A percentile compares a stretch with the other conserved stretches of the same genome.
These are phyloP conservation scores for Spongilla lacustris DNA, from an alignment of 37 sponge, comb jelly and placozoan genomes.

Conservation along the genomic window DNA sequence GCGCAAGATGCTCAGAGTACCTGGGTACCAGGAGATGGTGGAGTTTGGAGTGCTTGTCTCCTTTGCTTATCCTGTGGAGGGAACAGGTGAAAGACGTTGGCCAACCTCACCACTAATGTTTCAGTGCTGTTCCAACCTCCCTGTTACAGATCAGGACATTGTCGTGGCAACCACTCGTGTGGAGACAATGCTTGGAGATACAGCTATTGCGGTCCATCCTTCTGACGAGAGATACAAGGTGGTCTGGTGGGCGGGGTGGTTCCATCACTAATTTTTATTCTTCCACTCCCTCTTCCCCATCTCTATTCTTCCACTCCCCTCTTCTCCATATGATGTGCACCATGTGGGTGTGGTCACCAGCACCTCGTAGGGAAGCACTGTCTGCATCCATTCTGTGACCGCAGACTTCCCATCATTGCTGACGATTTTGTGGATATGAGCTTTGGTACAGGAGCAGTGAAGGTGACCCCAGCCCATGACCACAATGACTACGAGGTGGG, in stretches of 20 bases:
- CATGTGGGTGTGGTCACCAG: constrained; percentile 29
- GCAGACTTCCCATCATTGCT: constrained; percentile 82
- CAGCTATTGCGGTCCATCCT: constrained; percentile 98
- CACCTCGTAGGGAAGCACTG: constrained; percentile 76
- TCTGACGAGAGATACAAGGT: constrained; percentile 86
- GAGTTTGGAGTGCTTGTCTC: constrained; percentile 93
- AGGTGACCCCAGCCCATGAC: constrained; percentile 99
- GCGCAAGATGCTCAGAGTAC: constrained; percentile 81
- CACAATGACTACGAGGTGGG: constrained; percentile 97
- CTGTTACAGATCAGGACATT: constrained; percentile 76
- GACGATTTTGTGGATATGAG: constrained; percentile 94
- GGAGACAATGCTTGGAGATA: constrained; percentile 99
- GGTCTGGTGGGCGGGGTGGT: background rate
- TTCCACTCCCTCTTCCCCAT: background rate
- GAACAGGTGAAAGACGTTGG: constrained; percentile 38
- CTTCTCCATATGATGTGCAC: background rate
- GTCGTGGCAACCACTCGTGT: constrained; percentile 98
- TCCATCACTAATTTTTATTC: background rate
- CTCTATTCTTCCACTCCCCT: background rate
- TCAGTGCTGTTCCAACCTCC: background rate
- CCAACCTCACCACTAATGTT: background rate
- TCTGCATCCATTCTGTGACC: constrained; percentile 87
- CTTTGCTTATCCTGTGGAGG: constrained; percentile 89
- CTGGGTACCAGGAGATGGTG: constrained; percentile 84
- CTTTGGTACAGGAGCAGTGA: constrained; percentile 98